Base-by-base conservation (phyloP, 1,140 invertebrate species). In the Cydia strobilella region DNA sequence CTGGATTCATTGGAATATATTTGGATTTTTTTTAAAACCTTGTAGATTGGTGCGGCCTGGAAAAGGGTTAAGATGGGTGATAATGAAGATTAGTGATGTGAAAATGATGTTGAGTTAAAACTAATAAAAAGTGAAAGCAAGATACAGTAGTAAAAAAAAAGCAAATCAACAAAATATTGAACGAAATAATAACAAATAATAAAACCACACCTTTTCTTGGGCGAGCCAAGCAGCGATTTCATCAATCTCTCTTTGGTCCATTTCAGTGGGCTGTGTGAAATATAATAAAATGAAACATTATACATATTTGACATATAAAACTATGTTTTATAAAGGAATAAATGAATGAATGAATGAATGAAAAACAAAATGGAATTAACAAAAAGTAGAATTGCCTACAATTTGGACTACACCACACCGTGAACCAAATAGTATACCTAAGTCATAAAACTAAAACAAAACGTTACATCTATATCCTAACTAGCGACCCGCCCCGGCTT, bases 201-300 rank as follows among this genome's bases (percentile, higher is more conserved):
- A 42, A 45, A 77, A 73, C 27, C 83, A 89, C 84, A 92, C 93
- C 93, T 92, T 92, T 76, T 93, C 92, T 54, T 92, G 95, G 85
- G 95, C 95, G 84, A 98, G 94, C 97, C 97, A 99, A 84, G 97
- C 96, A 82, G 97, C 97, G 95, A 98, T 98, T 94, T 98, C 97
- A 94, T 97, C 97, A 94, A 98, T 97, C 92, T 98, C 97, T 90
- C 95, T 96, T 86, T 97, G 96, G 93, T 95, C 96, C 95, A 95
- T 94, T 94, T 96, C 95, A 82, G 86, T 89, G 78, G 89, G 86
- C 93, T 93, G 89, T 86, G 80, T 35, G 80, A 78, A 69, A 83
- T 82, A 76, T 73, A 75, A 77, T 74, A 79, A 75, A 81, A 78
- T 75, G 25, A 75, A 80, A n/a, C n/a, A n/a, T n/a, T n/a, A n/a